Percentiles rank a stretch among this genome's conserved stretches.
These are phyloP conservation scores for Aelia acuminata DNA, from an alignment of 2,888 invertebrate species.

Conservation along the genomic window DNA sequence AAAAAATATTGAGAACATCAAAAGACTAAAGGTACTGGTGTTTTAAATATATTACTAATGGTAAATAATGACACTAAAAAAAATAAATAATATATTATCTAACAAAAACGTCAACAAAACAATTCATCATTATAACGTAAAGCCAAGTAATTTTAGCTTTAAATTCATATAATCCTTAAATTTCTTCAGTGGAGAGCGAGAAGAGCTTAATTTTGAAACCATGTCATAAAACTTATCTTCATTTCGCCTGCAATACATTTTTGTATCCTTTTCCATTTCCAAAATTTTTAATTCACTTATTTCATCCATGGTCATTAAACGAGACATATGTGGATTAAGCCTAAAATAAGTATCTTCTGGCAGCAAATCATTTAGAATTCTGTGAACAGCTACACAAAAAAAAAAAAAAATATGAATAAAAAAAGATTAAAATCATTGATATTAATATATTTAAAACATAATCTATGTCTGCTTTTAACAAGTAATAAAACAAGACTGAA, in stretches of 20 bases:
- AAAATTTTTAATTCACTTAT: constrained; percentile 80
- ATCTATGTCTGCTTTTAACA: not conserved
- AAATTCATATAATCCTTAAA: constrained; percentile 49
- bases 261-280: constrained; percentile 81
- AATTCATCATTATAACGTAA: constrained; percentile 2
- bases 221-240: constrained; percentile 82
- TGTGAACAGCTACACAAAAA: constrained; percentile 78
- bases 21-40: not conserved
- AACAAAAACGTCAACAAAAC: not conserved
- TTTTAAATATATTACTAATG: not conserved
- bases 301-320: constrained; percentile 86
- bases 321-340: constrained; percentile 89
- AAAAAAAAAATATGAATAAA: no score
- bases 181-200: constrained; percentile 66
- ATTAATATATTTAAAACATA: not conserved
- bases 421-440: no score
- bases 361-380: constrained; percentile 81
- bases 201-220: constrained; percentile 71
- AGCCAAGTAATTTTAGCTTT: constrained; percentile 23
- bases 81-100: constrained; percentile 38
- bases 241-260: constrained; percentile 85
- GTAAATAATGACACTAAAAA: not conserved
- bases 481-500: not conserved
- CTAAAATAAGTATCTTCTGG: constrained; percentile 83
- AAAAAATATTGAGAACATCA: not conserved